Conservation (phyloP, 2,113 vertebrate species). For the Poecilia latipinna region DNA sequence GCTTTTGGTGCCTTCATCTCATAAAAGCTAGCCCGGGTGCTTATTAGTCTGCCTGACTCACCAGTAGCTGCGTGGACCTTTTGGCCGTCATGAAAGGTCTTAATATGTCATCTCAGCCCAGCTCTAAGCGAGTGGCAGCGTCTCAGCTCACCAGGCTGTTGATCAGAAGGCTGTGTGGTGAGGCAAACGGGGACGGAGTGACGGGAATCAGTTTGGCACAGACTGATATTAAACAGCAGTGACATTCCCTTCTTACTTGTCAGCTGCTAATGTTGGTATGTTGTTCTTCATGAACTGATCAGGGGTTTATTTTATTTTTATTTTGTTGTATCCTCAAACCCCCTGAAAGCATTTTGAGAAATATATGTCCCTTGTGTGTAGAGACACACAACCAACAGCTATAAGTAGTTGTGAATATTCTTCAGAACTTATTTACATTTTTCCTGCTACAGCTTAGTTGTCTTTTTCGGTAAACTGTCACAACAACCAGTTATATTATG, state of each 20-base stretch:
- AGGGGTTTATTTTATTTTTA: not conserved
- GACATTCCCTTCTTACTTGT: constrained; percentile 9
- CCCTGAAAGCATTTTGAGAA: not conserved
- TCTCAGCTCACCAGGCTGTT: constrained; percentile 11
- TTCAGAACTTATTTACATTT: not conserved
- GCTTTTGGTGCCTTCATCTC: constrained; percentile 10
- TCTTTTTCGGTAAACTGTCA: not conserved
- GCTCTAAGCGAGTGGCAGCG: constrained; percentile 11
- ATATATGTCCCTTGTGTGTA: not conserved
- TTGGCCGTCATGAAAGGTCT: constrained; percentile 41
- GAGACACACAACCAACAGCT: not conserved
- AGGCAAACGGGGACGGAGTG: constrained; percentile 9
- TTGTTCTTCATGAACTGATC: constrained; percentile 1
- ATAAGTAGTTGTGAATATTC: not conserved
- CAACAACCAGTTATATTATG: not conserved
- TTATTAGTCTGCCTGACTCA: constrained; percentile 34
- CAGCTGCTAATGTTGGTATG: not conserved
- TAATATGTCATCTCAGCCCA: constrained; percentile 46
- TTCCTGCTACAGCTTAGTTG: not conserved
- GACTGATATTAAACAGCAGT: constrained; percentile 22
- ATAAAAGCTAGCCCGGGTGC: not conserved
- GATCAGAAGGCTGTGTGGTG: constrained; percentile 17
- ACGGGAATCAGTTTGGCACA: constrained; percentile 16
- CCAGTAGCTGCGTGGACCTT: constrained; percentile 16
- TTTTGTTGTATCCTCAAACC: not conserved